These are phyloP conservation scores for Pectinophora gossypiella DNA, from an alignment of 1,140 invertebrate species.

Conservation along the genomic window DNA sequence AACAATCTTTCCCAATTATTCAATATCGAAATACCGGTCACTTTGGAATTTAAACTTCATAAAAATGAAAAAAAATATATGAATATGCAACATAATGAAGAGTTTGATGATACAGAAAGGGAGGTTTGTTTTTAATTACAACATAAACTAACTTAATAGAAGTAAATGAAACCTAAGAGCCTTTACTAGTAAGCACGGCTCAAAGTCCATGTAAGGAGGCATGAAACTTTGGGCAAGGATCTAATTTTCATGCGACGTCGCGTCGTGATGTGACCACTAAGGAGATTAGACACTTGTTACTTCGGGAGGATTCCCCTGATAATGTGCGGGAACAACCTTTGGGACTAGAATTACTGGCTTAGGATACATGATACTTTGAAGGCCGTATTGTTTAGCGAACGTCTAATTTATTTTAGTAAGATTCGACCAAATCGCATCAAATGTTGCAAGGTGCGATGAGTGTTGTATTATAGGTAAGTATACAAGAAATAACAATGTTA, in stretches of 20 bases:
- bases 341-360: conserved; percentile 14
- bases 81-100: no score
- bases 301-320: conserved; percentile 14
- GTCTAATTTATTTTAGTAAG: no score
- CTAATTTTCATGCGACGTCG: conserved; percentile 37
- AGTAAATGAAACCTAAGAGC: background rate
- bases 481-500: no score
- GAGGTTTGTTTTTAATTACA: no score
- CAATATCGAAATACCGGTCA: no score
- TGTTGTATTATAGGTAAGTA: no score
- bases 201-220: background rate
- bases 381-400: no score
- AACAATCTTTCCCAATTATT: no score
- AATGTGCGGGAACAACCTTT: conserved; percentile 15
- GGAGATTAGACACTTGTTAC: conserved; percentile 39
- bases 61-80: no score
- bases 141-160: no score
- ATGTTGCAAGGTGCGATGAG: background rate
- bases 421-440: background rate
- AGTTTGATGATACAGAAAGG: no score
- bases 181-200: background rate
- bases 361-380: background rate
- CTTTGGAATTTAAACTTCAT: no score
- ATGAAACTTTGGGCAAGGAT: conserved; percentile 13
- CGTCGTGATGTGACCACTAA: conserved; percentile 30